These are phyloP conservation scores for Indicator maculatus DNA, from an alignment of 2,113 vertebrate genomes.

Conservation along the genomic window DNA sequence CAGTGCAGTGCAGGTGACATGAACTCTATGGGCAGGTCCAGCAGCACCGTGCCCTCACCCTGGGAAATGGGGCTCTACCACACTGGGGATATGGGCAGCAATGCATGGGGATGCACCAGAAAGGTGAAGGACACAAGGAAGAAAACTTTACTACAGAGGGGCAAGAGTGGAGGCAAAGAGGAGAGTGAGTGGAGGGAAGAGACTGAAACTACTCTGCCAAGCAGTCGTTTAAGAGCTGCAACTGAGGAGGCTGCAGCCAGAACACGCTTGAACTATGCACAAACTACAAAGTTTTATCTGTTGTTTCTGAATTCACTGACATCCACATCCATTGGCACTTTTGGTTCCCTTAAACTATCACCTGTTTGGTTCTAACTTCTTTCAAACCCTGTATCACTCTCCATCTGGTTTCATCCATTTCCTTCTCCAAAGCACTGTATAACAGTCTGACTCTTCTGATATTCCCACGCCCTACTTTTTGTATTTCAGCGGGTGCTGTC, in stretches of 20 bases:
- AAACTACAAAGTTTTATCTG: background rate
- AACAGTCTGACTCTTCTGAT: background rate
- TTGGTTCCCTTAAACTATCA: background rate
- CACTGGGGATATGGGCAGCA: accelerated
- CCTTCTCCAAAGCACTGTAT: background rate
- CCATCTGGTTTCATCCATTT: background rate
- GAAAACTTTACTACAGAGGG: accelerated
- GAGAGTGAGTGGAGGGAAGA: background rate
- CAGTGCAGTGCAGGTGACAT: background rate
- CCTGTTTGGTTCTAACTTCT: accelerated
- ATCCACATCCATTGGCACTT: background rate
- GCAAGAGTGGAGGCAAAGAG: background rate
- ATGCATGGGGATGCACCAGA: background rate
- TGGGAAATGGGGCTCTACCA: accelerated
- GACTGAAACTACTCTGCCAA: accelerated
- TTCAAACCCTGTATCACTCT: background rate
- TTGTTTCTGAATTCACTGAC: background rate
- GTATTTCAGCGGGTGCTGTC: background rate
- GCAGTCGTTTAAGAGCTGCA: background rate
- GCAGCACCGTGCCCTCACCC: background rate
- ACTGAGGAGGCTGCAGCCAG: background rate
- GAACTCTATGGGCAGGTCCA: background rate
- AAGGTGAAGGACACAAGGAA: background rate
- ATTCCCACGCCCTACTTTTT: background rate
- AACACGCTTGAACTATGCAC: background rate